Evolutionary conservation across 2,113 vertebrate species (phyloP).

Genomic region (Alouatta palliata): DNA sequence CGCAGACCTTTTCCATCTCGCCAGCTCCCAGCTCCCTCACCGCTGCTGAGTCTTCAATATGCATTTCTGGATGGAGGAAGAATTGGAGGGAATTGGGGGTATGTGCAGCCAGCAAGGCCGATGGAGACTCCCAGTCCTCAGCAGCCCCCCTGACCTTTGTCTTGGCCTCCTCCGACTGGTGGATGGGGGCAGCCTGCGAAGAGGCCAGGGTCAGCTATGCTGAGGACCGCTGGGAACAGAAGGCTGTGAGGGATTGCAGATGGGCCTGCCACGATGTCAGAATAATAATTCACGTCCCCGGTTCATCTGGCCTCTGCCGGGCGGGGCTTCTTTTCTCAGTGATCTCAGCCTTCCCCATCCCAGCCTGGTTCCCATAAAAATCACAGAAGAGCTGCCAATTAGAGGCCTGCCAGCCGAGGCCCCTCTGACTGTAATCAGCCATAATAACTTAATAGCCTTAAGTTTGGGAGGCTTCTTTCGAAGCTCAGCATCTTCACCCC

Average conservation of each 20-base stretch:
- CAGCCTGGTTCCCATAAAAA: constrained; percentile 59
- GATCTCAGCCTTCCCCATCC: constrained; percentile 60
- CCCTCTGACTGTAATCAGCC: constrained; percentile 55
- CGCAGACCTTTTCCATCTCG: rapidly evolving
- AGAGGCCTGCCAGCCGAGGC: constrained; percentile 4
- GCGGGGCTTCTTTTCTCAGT: background rate
- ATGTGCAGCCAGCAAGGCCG: background rate
- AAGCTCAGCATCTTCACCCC: constrained; percentile 60
- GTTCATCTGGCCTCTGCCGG: background rate
- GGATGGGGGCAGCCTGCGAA: background rate
- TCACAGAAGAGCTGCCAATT: constrained; percentile 11
- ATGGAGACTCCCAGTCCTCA: background rate
- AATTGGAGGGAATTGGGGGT: background rate
- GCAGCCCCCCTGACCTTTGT: background rate
- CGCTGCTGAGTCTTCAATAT: background rate
- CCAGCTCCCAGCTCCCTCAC: background rate
- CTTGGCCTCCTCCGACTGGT: background rate
- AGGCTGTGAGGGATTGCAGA: background rate
- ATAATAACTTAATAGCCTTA: constrained; percentile 64
- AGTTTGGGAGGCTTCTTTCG: constrained; percentile 65
- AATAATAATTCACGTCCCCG: background rate
- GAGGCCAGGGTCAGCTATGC: background rate
- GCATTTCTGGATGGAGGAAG: background rate
- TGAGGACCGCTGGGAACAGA: background rate
- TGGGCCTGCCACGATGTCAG: background rate